Conservation (phyloP, 1,140 invertebrate genomes). For the Trissolcus basalis region DNA sequence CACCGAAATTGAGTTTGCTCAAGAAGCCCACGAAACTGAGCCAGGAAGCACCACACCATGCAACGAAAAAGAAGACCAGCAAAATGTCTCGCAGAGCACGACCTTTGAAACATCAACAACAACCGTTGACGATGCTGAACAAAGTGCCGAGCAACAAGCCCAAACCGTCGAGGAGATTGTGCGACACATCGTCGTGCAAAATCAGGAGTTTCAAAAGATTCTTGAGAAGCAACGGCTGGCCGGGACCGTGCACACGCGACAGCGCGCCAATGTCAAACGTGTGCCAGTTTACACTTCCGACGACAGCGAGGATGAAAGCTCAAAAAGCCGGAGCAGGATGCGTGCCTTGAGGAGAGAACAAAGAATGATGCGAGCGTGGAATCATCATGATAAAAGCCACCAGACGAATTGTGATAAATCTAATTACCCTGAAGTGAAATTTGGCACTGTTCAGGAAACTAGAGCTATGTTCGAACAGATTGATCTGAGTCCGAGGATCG, state of each 20-base stretch:
- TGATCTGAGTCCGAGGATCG: conserved; percentile 68
- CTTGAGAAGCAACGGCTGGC: conserved; percentile 82
- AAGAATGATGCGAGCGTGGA: conserved; percentile 23
- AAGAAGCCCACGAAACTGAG: conserved; percentile 39
- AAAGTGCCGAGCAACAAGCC: conserved; percentile 54
- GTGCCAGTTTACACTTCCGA: conserved; percentile 68
- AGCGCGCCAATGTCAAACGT: conserved; percentile 74
- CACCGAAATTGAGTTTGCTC: conserved; percentile 27
- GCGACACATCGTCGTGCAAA: conserved; percentile 88
- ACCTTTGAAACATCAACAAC: conserved; percentile 12
- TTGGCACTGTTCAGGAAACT: conserved; percentile 62
- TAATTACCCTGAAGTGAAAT: conserved; percentile 5
- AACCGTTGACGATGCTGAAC: conserved; percentile 41
- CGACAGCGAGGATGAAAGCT: conserved; percentile 75
- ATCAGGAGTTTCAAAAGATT: conserved; percentile 87
- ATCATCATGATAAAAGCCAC: conserved; percentile 20
- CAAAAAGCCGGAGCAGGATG: conserved; percentile 58
- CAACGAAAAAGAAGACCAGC: conserved; percentile 10
- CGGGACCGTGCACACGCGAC: conserved; percentile 76
- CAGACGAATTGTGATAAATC: neutral
- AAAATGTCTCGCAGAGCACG: neutral
- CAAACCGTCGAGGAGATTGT: conserved; percentile 87
- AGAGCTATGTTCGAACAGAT: conserved; percentile 67
- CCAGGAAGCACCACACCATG: neutral
- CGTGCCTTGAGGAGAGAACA: conserved; percentile 26